Percentiles rank a stretch among this genome's conserved stretches.
These are phyloP conservation scores for Nibea albiflora DNA, from an alignment of 2,113 vertebrate genomes.

Conservation along the genomic window DNA sequence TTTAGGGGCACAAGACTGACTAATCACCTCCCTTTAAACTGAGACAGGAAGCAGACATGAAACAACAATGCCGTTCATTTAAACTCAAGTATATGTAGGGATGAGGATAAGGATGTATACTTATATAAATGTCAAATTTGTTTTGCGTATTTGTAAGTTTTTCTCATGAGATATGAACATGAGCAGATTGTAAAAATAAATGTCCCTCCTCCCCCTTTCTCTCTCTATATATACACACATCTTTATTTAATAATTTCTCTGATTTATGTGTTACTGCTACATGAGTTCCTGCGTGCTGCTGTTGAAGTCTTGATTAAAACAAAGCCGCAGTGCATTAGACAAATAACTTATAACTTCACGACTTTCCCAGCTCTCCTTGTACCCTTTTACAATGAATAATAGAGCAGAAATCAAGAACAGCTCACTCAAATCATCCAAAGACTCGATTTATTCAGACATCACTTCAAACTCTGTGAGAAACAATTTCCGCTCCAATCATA, in stretches of 20 bases:
- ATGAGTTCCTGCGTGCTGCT: not conserved
- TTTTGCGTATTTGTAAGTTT: not conserved
- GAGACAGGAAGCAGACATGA: too few species aligned
- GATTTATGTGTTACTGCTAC: not conserved
- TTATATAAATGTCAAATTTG: not conserved
- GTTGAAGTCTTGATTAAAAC: constrained; percentile 19
- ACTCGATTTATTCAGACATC: constrained; percentile 49
- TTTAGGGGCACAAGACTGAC: too few species aligned
- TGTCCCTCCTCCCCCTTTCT: too few species aligned
- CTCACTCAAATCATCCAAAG: constrained; percentile 38
- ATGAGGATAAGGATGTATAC: not conserved
- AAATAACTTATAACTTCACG: not conserved
- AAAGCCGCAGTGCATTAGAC: not conserved
- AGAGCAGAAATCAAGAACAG: constrained; percentile 28
- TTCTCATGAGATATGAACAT: not conserved
- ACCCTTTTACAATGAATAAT: not conserved
- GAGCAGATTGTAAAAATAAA: not conserved
- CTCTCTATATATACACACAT: not conserved
- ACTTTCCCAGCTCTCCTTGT: not conserved
- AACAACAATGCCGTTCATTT: too few species aligned
- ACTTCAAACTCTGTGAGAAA: constrained; percentile 49
- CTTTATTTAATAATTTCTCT: not conserved
- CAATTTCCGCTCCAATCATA: constrained; percentile 53
- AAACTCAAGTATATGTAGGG: not conserved
- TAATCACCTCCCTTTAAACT: too few species aligned